Percentiles rank a stretch among this genome's conserved stretches.
Conservation (phyloP, 2,888 invertebrate species). For the Amphipoea oculea region DNA sequence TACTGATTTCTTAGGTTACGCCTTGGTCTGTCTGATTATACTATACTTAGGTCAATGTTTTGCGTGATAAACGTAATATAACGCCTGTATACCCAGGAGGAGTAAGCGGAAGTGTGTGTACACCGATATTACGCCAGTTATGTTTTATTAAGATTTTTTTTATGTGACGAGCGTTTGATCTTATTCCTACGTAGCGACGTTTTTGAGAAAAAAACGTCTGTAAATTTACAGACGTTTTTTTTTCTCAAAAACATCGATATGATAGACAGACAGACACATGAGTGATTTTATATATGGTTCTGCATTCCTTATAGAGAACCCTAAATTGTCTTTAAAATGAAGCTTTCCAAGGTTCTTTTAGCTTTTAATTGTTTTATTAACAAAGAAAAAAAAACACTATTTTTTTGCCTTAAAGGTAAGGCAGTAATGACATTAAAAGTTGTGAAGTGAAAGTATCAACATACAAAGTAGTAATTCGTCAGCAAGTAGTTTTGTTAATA, state of each 20-base stretch:
- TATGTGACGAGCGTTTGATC: not conserved
- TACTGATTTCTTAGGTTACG: conserved; percentile 51
- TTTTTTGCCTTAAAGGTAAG: not conserved
- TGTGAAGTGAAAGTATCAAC: conserved; percentile 28
- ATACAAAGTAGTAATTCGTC: conserved; percentile 3
- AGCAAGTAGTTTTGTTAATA: not conserved
- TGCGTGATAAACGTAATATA: not conserved
- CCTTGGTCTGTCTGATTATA: conserved; percentile 19
- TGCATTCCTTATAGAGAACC: not conserved
- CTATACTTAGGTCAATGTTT: not conserved
- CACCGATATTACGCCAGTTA: not conserved
- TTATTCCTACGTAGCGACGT: not conserved
- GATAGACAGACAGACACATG: not conserved
- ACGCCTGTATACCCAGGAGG: not conserved
- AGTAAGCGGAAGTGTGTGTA: not conserved
- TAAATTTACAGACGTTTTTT: not conserved
- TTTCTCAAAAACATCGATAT: too few relatives aligned
- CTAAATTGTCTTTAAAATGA: not conserved
- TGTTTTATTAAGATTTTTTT: not conserved
- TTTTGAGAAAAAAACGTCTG: not conserved
- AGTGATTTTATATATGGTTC: not conserved
- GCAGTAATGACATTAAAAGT: not conserved
- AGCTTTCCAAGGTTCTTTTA: not conserved
- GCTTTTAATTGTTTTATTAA: not conserved
- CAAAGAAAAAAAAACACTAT: not conserved